Conservation (phyloP, 2,113 vertebrate genomes). For the Poecile atricapillus region DNA sequence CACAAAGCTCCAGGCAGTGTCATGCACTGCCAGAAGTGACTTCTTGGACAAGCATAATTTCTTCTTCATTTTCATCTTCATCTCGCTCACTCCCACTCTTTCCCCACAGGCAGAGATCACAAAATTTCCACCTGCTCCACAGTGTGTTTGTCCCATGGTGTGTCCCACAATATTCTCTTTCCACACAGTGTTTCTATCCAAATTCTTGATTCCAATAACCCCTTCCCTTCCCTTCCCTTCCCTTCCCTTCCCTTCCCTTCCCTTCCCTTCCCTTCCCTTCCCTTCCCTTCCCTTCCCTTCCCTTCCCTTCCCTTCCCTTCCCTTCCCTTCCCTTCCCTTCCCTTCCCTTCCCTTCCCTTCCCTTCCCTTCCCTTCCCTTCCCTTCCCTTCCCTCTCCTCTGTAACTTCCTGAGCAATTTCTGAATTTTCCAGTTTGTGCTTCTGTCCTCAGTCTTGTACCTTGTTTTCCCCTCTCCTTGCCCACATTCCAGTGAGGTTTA, state of each 20-base stretch:
- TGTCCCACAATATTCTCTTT: not conserved
- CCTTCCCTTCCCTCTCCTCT: not conserved
- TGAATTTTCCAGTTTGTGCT: not conserved
- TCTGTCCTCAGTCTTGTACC: not conserved
- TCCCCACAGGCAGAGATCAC: not conserved
- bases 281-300: not conserved
- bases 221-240: not conserved
- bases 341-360: not conserved
- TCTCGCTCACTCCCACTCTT: not conserved
- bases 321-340: not conserved
- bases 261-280: not conserved
- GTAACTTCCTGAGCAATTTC: not conserved
- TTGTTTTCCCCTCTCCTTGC: not conserved
- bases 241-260: not conserved
- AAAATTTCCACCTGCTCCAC: not conserved
- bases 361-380: not conserved
- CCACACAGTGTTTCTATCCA: not conserved
- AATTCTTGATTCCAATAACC: not conserved
- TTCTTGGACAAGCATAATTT: not conserved
- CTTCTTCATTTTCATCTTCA: not conserved
- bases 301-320: not conserved
- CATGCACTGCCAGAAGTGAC: not conserved
- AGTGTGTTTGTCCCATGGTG: not conserved
- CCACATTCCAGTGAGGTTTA: not conserved
- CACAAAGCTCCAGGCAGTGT: not conserved